A percentile compares a stretch with the other conserved stretches of the same genome.
phyloP scores from a whole-genome alignment of 2,797 vertebrate genomes.

The Iguana delicatissima region DNA sequence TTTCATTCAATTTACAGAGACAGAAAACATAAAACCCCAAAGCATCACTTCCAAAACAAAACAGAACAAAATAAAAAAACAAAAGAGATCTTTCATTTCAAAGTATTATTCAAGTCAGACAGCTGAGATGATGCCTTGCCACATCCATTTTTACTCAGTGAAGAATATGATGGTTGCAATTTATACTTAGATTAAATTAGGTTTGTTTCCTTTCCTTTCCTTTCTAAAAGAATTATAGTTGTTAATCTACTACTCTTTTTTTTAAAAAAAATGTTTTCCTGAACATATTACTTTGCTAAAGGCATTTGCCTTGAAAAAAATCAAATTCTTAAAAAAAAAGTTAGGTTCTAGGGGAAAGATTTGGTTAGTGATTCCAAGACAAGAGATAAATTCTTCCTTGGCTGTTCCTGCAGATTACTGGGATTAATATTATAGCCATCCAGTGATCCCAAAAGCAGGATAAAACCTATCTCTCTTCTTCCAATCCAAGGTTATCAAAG shows the following conservation, averaged over 20 bases:
- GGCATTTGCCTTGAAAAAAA: not conserved
- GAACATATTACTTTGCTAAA: not conserved
- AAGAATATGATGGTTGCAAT: not conserved
- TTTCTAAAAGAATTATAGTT: not conserved
- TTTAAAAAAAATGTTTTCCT: not conserved
- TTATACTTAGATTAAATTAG: not conserved
- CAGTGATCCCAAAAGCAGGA: not conserved
- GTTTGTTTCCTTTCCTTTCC: not conserved
- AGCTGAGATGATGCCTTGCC: not conserved
- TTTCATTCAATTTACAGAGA: not conserved
- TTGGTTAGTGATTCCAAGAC: not conserved
- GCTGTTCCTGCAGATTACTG: not conserved
- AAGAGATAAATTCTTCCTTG: not conserved
- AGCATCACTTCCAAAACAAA: not conserved
- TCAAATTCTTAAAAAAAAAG: not conserved
- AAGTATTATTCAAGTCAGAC: not conserved
- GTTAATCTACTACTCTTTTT: not conserved
- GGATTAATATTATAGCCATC: not conserved
- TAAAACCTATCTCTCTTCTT: not conserved
- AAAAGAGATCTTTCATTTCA: not conserved
- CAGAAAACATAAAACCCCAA: slow-evolving; percentile 6
- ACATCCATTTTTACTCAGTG: not conserved
- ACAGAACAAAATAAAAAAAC: not conserved
- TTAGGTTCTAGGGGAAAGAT: not conserved
- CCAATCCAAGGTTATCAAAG: not conserved